Conservation (phyloP, 2,888 invertebrate genomes). For the Lissonota sp. region DNA sequence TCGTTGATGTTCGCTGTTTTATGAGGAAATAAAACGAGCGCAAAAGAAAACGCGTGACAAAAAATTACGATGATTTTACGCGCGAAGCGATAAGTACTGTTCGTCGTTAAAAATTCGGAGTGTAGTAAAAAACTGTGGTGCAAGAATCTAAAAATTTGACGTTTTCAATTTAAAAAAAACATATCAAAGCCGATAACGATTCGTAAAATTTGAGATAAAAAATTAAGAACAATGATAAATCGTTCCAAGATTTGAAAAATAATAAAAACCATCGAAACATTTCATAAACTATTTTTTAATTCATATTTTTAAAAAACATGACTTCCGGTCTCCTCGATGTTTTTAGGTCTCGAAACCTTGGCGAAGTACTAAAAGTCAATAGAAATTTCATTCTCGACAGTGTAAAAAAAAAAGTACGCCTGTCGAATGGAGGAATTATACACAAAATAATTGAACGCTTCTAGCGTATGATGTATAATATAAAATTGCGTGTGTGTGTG, state of each 20-base stretch:
- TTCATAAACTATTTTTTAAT: conserved; percentile 21
- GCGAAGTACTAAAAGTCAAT: neutral
- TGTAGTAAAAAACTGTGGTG: conserved; percentile 21
- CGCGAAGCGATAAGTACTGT: conserved; percentile 30
- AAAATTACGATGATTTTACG: conserved; percentile 5
- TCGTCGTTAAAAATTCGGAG: conserved; percentile 23
- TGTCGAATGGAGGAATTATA: conserved; percentile 21
- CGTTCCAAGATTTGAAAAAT: conserved; percentile 21
- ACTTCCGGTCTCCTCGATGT: conserved; percentile 49
- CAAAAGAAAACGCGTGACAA: neutral
- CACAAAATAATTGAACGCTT: conserved; percentile 23
- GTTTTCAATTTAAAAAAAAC: conserved; percentile 14
- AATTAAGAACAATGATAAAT: neutral
- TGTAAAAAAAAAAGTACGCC: conserved; percentile 35
- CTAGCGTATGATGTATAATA: conserved; percentile 22
- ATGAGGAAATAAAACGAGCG: neutral
- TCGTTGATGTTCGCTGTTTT: neutral
- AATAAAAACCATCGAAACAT: conserved; percentile 4
- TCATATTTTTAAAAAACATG: conserved; percentile 21
- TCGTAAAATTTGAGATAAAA: conserved; percentile 24
- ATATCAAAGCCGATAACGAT: conserved; percentile 42
- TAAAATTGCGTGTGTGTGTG: conserved; percentile 22
- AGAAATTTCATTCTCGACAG: conserved; percentile 23
- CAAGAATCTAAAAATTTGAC: conserved; percentile 24
- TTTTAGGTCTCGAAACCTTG: conserved; percentile 30